phyloP scores from a whole-genome alignment of 2,888 invertebrate species.

The Molorchus minor region DNA sequence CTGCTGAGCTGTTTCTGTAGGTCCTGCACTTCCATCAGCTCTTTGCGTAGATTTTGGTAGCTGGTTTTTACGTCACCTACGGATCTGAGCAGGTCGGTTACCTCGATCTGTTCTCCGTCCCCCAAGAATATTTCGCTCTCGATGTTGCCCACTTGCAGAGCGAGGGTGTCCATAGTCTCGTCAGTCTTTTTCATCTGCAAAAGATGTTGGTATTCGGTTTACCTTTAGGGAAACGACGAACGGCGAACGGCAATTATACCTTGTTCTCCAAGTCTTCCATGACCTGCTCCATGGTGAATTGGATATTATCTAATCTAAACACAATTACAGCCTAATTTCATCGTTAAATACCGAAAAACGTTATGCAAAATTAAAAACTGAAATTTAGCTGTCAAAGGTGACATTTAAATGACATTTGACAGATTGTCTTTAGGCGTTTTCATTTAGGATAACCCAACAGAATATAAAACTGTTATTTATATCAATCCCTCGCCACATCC shows the following conservation, averaged over 20 bases:
- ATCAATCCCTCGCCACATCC: too few species aligned
- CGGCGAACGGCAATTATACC: conserved; percentile 40
- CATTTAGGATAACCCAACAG: too few species aligned
- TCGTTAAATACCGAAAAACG: too few species aligned
- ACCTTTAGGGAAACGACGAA: neutral
- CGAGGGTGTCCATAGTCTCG: conserved; percentile 76
- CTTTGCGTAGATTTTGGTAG: conserved; percentile 80
- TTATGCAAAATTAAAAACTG: too few species aligned
- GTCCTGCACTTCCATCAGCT: conserved; percentile 82
- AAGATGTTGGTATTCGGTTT: too few species aligned
- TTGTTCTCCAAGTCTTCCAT: conserved; percentile 59
- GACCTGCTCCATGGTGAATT: conserved; percentile 53
- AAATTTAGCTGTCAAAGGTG: too few species aligned
- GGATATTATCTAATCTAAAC: neutral
- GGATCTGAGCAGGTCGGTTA: conserved; percentile 77
- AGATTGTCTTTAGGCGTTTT: too few species aligned
- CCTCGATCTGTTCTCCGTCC: conserved; percentile 68
- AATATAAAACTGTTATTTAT: too few species aligned
- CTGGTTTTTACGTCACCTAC: conserved; percentile 82
- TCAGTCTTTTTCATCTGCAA: conserved; percentile 78
- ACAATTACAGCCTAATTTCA: neutral
- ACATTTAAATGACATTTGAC: too few species aligned
- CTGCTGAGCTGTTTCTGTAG: conserved; percentile 80
- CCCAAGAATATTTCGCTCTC: conserved; percentile 69
- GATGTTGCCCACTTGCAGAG: conserved; percentile 77